Base-by-base conservation (phyloP, 64 coral and sea anemone species). In the Montipora efflorescens region DNA sequence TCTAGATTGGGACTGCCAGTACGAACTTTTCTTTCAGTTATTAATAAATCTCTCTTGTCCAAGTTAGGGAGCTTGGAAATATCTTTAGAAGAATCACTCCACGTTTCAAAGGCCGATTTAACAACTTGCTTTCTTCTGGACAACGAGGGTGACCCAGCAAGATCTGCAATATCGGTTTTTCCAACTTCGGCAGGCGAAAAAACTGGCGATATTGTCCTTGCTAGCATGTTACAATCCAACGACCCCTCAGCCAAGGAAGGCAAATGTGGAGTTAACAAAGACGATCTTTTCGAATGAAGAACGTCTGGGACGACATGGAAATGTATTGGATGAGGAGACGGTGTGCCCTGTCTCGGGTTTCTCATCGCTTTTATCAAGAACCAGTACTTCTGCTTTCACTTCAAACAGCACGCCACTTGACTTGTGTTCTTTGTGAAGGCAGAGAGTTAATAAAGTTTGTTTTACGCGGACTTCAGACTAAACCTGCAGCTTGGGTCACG, bases 161-260 rank as follows among this genome's bases (percentile, higher is more conserved):
- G 82, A 28, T 67, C 82, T 49, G 71, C 10, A 22, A 86, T 86
- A 1, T 86, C 82, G 61, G 82, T 48, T 86, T 47, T 86, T 70
- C 64, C 82, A 0, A 13, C 44, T 50, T 86, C 82, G 50, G 64
- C 47, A 0, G 45, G 36, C 47, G 62, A 50, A 86, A 86, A 86
- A 13, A 47, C 82, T 4, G 66, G 82, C 50, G 82, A 50, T 22
- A 50, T n/a, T 13, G 66, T 72, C 47, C 15, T 86, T 86, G 64
- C 21, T 59, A 70, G 66, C 44, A 18, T 25, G 13, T 83, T 83
- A 67, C 82, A 48, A 9, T 86, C 66, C 66, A 48, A n/a, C 2
- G 82, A 86, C 21, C 64, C 64, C 82, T 86, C 82, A 9, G 15
- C 15, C 66, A 86, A 72, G 1, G 82, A 69, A 20, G 82, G 82